Conservation (phyloP, 2,797 vertebrate genomes). For the Betta splendens region DNA sequence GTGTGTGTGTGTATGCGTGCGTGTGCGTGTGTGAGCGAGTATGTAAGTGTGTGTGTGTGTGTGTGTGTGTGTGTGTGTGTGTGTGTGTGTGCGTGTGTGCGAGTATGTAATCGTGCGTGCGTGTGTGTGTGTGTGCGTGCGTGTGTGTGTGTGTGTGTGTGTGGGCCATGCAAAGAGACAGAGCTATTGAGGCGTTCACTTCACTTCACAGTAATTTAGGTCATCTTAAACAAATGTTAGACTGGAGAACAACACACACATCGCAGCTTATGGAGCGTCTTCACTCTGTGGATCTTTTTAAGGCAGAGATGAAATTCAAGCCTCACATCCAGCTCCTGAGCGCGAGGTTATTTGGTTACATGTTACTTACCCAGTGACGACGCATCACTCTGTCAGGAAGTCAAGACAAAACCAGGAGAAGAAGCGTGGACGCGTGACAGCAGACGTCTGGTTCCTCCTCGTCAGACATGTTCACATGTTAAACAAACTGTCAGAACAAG, state of each 20-base stretch:
- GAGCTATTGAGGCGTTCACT: slow-evolving; percentile 75
- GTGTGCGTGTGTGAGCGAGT: too few relatives aligned
- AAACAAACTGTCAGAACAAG: slow-evolving; percentile 33
- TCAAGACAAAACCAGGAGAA: slow-evolving; percentile 17
- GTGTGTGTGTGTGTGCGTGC: slow-evolving; percentile 9
- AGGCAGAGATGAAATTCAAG: slow-evolving; percentile 44
- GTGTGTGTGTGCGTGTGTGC: slow-evolving; percentile 17
- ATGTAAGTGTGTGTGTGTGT: too few relatives aligned
- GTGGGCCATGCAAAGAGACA: slow-evolving; percentile 46
- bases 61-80: slow-evolving; percentile 21
- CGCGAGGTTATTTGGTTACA: slow-evolving; percentile 36
- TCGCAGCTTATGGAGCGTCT: slow-evolving; percentile 44
- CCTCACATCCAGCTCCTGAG: slow-evolving; percentile 29
- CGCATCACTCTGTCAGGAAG: too few relatives aligned
- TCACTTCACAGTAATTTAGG: slow-evolving; percentile 80
- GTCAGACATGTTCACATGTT: slow-evolving; percentile 31
- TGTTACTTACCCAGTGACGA: slow-evolving; percentile 31
- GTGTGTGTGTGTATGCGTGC: not conserved
- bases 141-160: not conserved
- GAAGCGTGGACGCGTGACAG: slow-evolving; percentile 38
- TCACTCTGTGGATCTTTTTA: too few relatives aligned
- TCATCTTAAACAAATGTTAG: slow-evolving; percentile 78
- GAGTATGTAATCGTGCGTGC: slow-evolving; percentile 10
- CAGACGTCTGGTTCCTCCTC: slow-evolving; percentile 24
- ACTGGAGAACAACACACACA: slow-evolving; percentile 61